Percentiles rank a stretch among this genome's conserved stretches.
These are phyloP conservation scores for Molorchus minor DNA, from an alignment of 2,888 invertebrate species.

Conservation along the genomic window DNA sequence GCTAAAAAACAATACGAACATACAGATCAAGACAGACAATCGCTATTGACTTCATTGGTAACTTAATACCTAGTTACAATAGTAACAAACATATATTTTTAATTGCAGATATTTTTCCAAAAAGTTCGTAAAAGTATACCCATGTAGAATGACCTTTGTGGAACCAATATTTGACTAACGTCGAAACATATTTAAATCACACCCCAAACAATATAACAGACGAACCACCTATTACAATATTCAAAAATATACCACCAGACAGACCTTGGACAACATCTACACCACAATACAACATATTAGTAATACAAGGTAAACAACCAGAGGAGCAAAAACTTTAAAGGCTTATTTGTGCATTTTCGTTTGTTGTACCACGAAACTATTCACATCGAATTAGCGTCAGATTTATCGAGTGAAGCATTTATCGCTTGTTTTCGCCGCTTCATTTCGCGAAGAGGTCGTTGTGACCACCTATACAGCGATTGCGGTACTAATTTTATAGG, in stretches of 20 bases:
- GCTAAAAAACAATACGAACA: neutral
- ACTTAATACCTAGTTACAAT: neutral
- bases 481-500: no score
- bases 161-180: neutral
- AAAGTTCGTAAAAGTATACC: neutral
- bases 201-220: slow-evolving; percentile 11
- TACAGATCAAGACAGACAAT: neutral
- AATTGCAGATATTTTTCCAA: neutral
- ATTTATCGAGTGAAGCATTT: no score
- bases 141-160: neutral
- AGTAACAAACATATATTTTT: slow-evolving; percentile 1
- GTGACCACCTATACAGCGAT: no score
- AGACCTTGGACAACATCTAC: slow-evolving; percentile 11
- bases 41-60: slow-evolving; percentile 1
- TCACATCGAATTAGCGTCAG: no score
- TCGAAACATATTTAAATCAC: slow-evolving; percentile 18
- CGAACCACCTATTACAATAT: neutral
- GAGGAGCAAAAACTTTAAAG: no score
- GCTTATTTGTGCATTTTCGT: no score
- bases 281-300: neutral
- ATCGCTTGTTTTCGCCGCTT: no score
- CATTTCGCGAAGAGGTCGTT: no score
- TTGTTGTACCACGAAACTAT: no score
- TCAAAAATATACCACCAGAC: slow-evolving; percentile 16
- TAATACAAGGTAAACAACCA: slow-evolving; percentile 4